phyloP scores from a whole-genome alignment of 2,797 vertebrate species.

The Lycodopsis pacificus region DNA sequence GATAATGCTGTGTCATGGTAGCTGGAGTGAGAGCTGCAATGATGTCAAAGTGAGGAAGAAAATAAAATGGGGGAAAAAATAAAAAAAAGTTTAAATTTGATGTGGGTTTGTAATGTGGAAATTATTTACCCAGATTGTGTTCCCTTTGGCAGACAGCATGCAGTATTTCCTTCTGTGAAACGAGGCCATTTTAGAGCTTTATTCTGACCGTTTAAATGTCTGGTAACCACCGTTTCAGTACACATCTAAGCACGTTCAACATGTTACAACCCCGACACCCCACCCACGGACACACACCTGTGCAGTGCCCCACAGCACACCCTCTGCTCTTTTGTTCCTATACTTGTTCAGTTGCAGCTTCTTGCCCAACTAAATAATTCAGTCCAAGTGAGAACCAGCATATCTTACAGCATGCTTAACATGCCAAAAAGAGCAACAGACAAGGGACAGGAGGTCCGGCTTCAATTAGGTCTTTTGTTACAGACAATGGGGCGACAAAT shows the following conservation, averaged over 20 bases:
- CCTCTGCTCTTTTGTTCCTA: conserved; percentile 65
- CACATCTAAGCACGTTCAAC: conserved; percentile 11
- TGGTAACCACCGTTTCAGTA: neutral
- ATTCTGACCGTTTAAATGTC: conserved; percentile 11
- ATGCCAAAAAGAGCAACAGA: conserved; percentile 88
- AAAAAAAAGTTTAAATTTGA: conserved; percentile 21
- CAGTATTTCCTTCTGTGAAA: conserved; percentile 1
- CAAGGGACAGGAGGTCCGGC: conserved; percentile 84
- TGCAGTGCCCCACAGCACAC: conserved; percentile 29
- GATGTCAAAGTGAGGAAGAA: conserved; percentile 31
- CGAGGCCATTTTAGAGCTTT: neutral
- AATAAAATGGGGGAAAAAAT: conserved; percentile 9
- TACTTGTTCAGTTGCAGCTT: conserved; percentile 79
- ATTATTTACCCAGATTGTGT: conserved; percentile 15
- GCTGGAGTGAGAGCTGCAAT: conserved; percentile 25
- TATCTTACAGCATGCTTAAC: conserved; percentile 93
- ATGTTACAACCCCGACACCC: neutral
- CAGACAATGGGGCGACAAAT: conserved; percentile 90
- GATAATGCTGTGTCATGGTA: conserved; percentile 73
- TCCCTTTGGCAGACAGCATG: neutral
- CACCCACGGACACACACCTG: conserved; percentile 49
- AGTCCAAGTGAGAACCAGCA: conserved; percentile 87
- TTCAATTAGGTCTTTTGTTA: conserved; percentile 95
- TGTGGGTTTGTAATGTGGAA: conserved; percentile 19
- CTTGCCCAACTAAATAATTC: conserved; percentile 90